A percentile compares a stretch with the other conserved stretches of the same genome.
Conservation (phyloP, 2,888 invertebrate genomes). For the Euphydryas editha region DNA sequence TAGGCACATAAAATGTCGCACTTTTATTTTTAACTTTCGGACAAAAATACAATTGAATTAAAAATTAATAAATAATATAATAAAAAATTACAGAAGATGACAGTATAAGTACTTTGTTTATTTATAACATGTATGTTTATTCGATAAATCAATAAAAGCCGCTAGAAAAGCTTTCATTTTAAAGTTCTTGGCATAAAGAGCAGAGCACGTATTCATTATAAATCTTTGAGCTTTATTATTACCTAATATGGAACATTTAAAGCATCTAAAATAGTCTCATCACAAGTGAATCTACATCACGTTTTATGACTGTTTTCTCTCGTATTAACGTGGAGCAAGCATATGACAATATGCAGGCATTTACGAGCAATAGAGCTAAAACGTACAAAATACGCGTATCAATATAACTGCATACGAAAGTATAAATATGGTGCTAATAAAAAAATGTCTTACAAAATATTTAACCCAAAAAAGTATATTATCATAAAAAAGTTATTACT, state of each 20-base stretch:
- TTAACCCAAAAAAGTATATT: neutral
- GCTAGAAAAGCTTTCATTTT: neutral
- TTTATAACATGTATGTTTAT: no score
- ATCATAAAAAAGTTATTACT: neutral
- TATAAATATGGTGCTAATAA: neutral
- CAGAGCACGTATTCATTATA: constrained; percentile 24
- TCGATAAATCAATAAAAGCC: no score
- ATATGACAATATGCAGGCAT: neutral
- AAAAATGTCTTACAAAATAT: no score
- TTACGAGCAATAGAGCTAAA: neutral
- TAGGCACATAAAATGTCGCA: no score
- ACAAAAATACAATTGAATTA: no score
- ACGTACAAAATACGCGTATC: neutral
- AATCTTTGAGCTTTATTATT: constrained; percentile 33
- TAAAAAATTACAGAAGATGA: no score
- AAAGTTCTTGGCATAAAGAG: constrained; percentile 4
- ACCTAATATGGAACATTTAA: constrained; percentile 36
- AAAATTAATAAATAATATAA: no score
- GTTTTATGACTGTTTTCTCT: constrained; percentile 51
- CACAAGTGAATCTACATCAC: constrained; percentile 48
- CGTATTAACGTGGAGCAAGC: constrained; percentile 47
- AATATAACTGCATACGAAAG: neutral
- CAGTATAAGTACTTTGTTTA: no score
- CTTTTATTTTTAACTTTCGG: no score
- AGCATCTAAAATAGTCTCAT: constrained; percentile 42